Conservation (phyloP, 1,140 invertebrate species). For the Pomphorhynchus laevis region DNA sequence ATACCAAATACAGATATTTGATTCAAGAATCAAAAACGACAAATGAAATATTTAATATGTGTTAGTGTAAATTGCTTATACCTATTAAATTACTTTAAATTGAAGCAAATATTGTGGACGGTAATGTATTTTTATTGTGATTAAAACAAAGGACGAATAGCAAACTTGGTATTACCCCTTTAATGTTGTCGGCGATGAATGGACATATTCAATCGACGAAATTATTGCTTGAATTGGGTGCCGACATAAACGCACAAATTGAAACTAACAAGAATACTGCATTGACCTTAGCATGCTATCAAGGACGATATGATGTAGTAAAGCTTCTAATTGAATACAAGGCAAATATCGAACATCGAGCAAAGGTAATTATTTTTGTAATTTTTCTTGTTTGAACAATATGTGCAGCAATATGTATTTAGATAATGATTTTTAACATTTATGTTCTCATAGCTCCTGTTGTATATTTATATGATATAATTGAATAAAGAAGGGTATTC, state of each 20-base stretch:
- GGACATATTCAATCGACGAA: constrained; percentile 91
- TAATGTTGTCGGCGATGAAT: constrained; percentile 99
- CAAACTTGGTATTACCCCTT: constrained; percentile 77
- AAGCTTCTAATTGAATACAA: constrained; percentile 65
- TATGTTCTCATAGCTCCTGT: too few relatives aligned
- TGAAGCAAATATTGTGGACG: background rate
- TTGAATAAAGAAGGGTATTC: too few relatives aligned
- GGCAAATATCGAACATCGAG: constrained; percentile 88
- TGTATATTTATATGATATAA: too few relatives aligned
- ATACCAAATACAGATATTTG: too few relatives aligned
- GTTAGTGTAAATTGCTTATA: too few relatives aligned
- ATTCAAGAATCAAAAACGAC: too few relatives aligned
- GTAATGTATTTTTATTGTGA: background rate
- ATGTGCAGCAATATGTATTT: too few relatives aligned
- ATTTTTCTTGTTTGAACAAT: background rate
- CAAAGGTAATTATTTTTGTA: constrained; percentile 30
- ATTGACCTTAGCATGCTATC: constrained; percentile 84
- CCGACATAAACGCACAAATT: constrained; percentile 96
- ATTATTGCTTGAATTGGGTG: constrained; percentile 69
- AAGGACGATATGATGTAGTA: constrained; percentile 88
- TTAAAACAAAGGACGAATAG: constrained; percentile 40
- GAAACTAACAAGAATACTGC: constrained; percentile 97
- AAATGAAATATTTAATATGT: too few relatives aligned
- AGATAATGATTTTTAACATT: too few relatives aligned
- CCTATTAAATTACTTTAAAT: too few relatives aligned